phyloP scores from a whole-genome alignment of 2,888 invertebrate species.

The Orchesella flavescens region DNA sequence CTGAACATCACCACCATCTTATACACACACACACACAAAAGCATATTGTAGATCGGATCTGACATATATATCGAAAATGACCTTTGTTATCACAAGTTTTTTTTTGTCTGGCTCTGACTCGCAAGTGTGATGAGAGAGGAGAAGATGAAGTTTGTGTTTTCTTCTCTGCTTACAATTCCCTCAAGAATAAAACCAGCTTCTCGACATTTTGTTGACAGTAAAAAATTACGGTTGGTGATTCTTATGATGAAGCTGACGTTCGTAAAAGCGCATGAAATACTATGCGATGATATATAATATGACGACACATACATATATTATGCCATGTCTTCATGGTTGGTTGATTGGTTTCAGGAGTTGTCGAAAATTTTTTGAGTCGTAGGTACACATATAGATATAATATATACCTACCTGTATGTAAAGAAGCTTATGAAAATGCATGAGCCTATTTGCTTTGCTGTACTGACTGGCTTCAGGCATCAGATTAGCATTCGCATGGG shows the following conservation, averaged over 20 bases:
- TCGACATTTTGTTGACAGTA: conserved; percentile 29
- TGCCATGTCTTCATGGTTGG: neutral
- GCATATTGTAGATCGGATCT: no score
- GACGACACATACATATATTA: neutral
- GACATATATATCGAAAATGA: conserved; percentile 5
- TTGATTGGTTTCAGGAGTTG: conserved; percentile 1
- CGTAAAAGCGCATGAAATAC: neutral
- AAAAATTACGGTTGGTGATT: conserved; percentile 23
- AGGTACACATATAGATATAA: no score
- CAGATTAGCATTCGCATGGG: no score
- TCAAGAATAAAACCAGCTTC: conserved; percentile 2
- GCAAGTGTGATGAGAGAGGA: neutral
- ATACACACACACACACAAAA: no score
- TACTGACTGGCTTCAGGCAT: no score
- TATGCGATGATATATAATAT: no score
- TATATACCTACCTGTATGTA: no score
- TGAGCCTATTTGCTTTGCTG: no score
- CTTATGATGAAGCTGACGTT: conserved; percentile 6
- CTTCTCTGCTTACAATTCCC: neutral
- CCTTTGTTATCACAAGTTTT: conserved; percentile 15
- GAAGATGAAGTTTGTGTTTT: conserved; percentile 5
- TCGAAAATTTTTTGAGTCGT: no score
- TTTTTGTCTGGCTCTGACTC: neutral
- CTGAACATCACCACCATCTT: no score
- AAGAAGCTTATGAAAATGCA: no score